Evolutionary conservation across 2,113 vertebrate genomes (phyloP).

Genomic region (Trematomus loennbergii): DNA sequence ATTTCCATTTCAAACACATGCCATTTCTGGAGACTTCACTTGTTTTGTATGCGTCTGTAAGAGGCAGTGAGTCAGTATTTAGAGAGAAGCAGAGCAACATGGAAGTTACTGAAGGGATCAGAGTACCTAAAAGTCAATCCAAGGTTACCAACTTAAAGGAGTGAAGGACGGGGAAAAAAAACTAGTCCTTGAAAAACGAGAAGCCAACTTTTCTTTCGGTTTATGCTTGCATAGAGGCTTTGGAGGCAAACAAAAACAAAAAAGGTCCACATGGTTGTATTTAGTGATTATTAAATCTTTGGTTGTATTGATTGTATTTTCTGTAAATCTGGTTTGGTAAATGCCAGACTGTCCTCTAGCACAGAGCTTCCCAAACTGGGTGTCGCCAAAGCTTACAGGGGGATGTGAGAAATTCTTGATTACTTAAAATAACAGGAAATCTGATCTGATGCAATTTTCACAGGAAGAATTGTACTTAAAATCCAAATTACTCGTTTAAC

Average conservation of each 20-base stretch:
- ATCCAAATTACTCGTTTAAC: too few species aligned
- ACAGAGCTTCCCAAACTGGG: too few species aligned
- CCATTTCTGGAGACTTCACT: neutral
- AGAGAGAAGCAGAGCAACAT: neutral
- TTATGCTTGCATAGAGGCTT: neutral
- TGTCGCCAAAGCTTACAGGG: too few species aligned
- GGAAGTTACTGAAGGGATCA: neutral
- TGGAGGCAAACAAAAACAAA: neutral
- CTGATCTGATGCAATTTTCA: too few species aligned
- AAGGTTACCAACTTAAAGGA: conserved; percentile 15
- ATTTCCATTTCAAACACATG: neutral
- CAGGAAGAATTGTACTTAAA: too few species aligned
- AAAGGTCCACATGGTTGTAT: neutral
- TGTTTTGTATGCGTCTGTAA: neutral
- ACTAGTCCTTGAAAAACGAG: conserved; percentile 6
- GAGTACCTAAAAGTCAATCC: neutral
- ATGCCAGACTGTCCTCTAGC: neutral
- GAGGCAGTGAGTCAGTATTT: neutral
- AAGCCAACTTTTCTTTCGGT: neutral
- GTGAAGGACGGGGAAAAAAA: conserved; percentile 10
- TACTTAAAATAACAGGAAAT: too few species aligned
- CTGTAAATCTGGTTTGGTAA: neutral
- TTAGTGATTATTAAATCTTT: too few species aligned
- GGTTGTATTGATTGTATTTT: neutral
- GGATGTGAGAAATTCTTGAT: too few species aligned